Evolutionary conservation across 1,140 invertebrate genomes (phyloP).

Genomic region (Drosophila takahashii): DNA sequence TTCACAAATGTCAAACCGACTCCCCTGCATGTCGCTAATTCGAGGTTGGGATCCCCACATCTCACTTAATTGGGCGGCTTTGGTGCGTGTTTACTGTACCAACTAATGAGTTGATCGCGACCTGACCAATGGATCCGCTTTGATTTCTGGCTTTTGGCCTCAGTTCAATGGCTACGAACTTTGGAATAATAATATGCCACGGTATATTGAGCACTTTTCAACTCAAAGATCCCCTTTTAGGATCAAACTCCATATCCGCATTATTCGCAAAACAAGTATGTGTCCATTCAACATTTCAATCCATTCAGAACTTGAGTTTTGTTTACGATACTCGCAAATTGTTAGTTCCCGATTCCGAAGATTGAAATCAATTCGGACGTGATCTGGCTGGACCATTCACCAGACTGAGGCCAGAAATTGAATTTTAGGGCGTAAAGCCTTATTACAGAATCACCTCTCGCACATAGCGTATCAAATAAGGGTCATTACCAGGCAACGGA

Average conservation of each 20-base stretch:
- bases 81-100: conserved; percentile 60
- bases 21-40: conserved; percentile 66
- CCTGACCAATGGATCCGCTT: conserved; percentile 29
- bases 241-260: background rate
- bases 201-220: background rate
- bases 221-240: background rate
- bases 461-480: conserved; percentile 45
- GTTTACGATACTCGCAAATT: conserved; percentile 17
- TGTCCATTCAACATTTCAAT: background rate
- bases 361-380: conserved; percentile 30
- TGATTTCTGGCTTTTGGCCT: conserved; percentile 30
- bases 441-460: conserved; percentile 15
- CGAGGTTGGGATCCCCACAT: conserved; percentile 47
- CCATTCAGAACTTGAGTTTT: conserved; percentile 7
- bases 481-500: conserved; percentile 26
- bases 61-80: conserved; percentile 44
- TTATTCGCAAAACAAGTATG: background rate
- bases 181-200: conserved; percentile 14
- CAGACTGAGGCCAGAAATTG: conserved; percentile 25
- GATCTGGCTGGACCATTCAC: conserved; percentile 10
- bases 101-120: conserved; percentile 43
- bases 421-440: conserved; percentile 55
- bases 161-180: conserved; percentile 54
- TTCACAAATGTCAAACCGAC: conserved; percentile 65
- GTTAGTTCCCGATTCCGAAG: conserved; percentile 14